Conservation (phyloP, 2,888 invertebrate species). For the Drosophila setosimentum region DNA sequence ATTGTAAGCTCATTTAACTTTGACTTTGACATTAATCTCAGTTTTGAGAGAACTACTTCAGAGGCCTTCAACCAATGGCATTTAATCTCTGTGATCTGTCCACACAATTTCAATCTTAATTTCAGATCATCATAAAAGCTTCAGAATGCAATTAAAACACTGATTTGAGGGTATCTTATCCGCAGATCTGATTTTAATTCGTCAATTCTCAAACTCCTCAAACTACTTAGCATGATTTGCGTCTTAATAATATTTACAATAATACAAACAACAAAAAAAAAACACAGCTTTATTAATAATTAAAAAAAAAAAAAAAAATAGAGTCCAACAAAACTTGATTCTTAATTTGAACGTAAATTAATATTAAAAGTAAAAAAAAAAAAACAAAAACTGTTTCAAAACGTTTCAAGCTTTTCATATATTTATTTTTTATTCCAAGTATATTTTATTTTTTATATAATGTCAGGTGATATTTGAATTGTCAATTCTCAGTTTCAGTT, state of each 20-base stretch:
- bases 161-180: background rate
- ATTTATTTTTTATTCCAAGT: background rate
- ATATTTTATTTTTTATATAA: background rate
- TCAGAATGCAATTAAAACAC: too few relatives aligned
- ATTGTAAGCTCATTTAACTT: constrained; percentile 32
- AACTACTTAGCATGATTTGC: background rate
- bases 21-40: constrained; percentile 35
- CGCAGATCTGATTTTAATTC: too few relatives aligned
- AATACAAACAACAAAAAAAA: background rate
- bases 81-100: constrained; percentile 1
- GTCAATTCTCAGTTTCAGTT: background rate
- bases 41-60: background rate
- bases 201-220: background rate
- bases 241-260: background rate
- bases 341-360: background rate
- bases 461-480: background rate
- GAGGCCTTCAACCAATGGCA: constrained; percentile 1
- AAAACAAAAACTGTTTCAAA: background rate
- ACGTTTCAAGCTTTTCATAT: background rate
- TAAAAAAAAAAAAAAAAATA: background rate
- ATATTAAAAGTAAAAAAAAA: background rate
- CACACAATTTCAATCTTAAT: constrained; percentile 1
- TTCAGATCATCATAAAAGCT: background rate
- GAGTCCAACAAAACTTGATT: background rate
- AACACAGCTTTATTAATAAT: background rate